A percentile compares a stretch with the other conserved stretches of the same genome.
These are phyloP conservation scores for Hirudinaria manillensis DNA, from an alignment of 2,888 invertebrate species.

Conservation along the genomic window DNA sequence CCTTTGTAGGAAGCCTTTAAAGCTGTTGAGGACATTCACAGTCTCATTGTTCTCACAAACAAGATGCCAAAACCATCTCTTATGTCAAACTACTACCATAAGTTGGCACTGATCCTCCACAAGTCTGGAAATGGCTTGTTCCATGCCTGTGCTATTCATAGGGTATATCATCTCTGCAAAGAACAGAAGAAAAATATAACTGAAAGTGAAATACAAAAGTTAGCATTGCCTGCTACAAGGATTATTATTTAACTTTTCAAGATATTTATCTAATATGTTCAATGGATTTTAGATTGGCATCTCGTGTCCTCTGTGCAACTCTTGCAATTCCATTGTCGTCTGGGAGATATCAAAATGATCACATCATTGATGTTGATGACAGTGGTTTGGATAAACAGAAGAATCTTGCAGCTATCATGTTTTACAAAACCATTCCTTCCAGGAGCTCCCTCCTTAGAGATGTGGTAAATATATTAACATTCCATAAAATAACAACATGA, in stretches of 20 bases:
- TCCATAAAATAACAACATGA: neutral
- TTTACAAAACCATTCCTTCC: slow-evolving; percentile 82
- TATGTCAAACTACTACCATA: slow-evolving; percentile 97
- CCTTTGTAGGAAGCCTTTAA: slow-evolving; percentile 79
- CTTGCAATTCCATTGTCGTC: slow-evolving; percentile 89
- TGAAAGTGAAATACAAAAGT: slow-evolving; percentile 82
- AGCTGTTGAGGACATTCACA: slow-evolving; percentile 96
- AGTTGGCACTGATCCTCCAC: slow-evolving; percentile 95
- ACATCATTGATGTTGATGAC: slow-evolving; percentile 88
- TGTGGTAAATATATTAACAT: slow-evolving; percentile 56
- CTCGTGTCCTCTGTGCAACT: slow-evolving; percentile 82
- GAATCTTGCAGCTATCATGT: slow-evolving; percentile 78
- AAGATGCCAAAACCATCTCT: slow-evolving; percentile 92
- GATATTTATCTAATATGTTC: neutral
- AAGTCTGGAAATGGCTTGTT: slow-evolving; percentile 96
- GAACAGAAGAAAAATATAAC: slow-evolving; percentile 96
- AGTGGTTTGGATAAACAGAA: slow-evolving; percentile 91
- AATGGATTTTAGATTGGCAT: slow-evolving; percentile 69
- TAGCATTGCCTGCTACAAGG: slow-evolving; percentile 43
- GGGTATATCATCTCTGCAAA: slow-evolving; percentile 83
- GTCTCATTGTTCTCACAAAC: slow-evolving; percentile 89
- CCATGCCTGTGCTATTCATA: slow-evolving; percentile 91
- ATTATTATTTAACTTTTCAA: neutral
- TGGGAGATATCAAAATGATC: slow-evolving; percentile 88
- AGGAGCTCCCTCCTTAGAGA: slow-evolving; percentile 79